Evolutionary conservation across 2,113 vertebrate species (phyloP), one percentile per base, ranked within the genome.

Genomic region (Tyrannus savana): DNA sequence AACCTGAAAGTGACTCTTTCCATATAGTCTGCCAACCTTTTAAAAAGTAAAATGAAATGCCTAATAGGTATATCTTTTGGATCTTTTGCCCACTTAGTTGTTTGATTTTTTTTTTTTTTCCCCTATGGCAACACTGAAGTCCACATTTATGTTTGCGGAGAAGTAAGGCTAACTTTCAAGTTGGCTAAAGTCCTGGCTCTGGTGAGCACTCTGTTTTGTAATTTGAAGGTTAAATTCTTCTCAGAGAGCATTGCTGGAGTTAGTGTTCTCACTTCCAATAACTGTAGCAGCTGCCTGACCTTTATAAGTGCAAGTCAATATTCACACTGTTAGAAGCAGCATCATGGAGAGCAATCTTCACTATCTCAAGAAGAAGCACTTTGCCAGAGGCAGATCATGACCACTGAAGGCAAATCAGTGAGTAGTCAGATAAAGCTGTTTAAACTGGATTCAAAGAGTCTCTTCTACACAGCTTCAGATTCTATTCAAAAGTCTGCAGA

Each of bases 221-320:
- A 95, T 97, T 93, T 97, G 92, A 97, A 97, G 95, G 96, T 97
- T 96, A 97, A 93, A 93, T 94, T 97, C 69, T 91, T 97, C 96
- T 96, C 93, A 89, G 93, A 97, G 77, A 91, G 31, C 80, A 44
- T 95, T 92, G 60, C 85, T 97, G 92, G 83, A 97, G 74, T 94
- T 95, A 71, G n/a, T 96, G 63, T 94, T 97, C 95, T 96, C 89
- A 73, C 84, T 97, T 85, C 81, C 86, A 87, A 90, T 92, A 96
- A 95, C 94, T 96, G 87, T 87, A 93, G 85, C 91, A 98, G 87
- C 87, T 96, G 94, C 60, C 88, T 96, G 97, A 98, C 97, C 98
- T 98, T 97, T 97, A 6, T 86, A 97, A 97, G 88, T 93, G 68
- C 74, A 96, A 97, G 97, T 97, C 96, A 97, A 93, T 97, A 97